Percentiles rank a stretch among this genome's conserved stretches.
These are phyloP conservation scores for Bufo bufo DNA, from an alignment of 2,113 vertebrate species.

Conservation along the genomic window DNA sequence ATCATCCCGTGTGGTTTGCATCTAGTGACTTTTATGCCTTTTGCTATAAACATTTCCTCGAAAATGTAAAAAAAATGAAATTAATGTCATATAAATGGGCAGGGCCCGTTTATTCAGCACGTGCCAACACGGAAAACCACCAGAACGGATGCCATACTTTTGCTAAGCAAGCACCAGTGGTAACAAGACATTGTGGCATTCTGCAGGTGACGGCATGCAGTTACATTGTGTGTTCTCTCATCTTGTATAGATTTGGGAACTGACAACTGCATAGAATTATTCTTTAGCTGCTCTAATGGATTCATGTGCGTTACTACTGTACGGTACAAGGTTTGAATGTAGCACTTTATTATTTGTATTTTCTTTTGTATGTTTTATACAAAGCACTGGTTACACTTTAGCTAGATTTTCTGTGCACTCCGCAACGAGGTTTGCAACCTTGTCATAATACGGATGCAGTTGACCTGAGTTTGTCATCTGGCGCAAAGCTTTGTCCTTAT, in stretches of 20 bases:
- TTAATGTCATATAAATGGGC: constrained; percentile 1
- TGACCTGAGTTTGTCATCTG: background rate
- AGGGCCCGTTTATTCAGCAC: background rate
- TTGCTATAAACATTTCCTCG: background rate
- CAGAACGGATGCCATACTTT: background rate
- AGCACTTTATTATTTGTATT: constrained; percentile 81
- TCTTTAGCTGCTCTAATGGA: constrained; percentile 77
- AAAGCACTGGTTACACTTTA: constrained; percentile 81
- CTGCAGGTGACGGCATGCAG: background rate
- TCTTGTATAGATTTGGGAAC: constrained; percentile 64
- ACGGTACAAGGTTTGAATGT: constrained; percentile 72
- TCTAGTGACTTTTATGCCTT: background rate
- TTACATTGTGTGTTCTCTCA: background rate
- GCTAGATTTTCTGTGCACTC: constrained; percentile 67
- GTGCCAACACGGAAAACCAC: background rate
- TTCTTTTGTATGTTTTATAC: constrained; percentile 72
- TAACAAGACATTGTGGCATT: background rate
- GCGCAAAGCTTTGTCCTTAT: background rate
- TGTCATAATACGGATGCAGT: background rate
- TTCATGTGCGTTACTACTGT: constrained; percentile 82
- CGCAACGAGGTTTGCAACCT: constrained; percentile 51
- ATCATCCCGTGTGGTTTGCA: background rate
- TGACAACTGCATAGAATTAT: constrained; percentile 52
- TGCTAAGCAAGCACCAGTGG: background rate
- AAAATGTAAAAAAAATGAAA: background rate